Evolutionary conservation across 2,888 invertebrate species (phyloP).

Genomic region (Spilosoma lubricipeda): DNA sequence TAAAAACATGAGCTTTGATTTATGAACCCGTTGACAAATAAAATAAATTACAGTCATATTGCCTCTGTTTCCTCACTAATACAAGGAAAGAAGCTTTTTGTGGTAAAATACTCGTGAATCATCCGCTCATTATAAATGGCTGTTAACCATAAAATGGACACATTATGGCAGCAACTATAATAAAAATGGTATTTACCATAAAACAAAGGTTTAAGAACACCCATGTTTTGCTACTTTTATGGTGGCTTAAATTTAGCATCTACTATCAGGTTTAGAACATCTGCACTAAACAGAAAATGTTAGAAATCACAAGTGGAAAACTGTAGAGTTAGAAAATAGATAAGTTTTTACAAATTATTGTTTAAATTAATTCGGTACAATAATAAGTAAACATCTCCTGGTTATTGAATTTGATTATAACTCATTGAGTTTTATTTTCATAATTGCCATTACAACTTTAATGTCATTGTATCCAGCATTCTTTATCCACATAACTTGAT

Average conservation of each 20-base stretch:
- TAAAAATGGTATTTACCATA: slow-evolving; percentile 70
- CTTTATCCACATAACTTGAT: background rate
- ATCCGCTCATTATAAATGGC: slow-evolving; percentile 38
- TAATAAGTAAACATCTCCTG: background rate
- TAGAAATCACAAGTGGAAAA: background rate
- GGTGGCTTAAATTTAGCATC: slow-evolving; percentile 43
- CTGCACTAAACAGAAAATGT: background rate
- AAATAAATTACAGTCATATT: slow-evolving; percentile 14
- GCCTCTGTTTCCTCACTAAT: slow-evolving; percentile 21
- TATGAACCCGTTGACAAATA: slow-evolving; percentile 23
- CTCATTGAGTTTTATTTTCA: background rate
- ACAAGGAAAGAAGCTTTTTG: slow-evolving; percentile 27
- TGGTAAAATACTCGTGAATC: slow-evolving; percentile 39
- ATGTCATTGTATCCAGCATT: too few species aligned
- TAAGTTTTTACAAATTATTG: background rate
- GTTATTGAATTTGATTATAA: background rate
- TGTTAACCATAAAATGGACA: slow-evolving; percentile 42
- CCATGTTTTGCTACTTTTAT: slow-evolving; percentile 69
- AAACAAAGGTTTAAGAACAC: slow-evolving; percentile 71
- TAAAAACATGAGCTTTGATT: slow-evolving; percentile 22
- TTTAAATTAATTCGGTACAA: background rate
- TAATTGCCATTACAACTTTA: background rate
- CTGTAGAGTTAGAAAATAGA: background rate
- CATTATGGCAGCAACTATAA: slow-evolving; percentile 64
- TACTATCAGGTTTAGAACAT: slow-evolving; percentile 1